These are phyloP conservation scores for Theonella swinhoei DNA, from an alignment of 37 sponge, comb jelly and placozoan genomes.

Conservation along the genomic window DNA sequence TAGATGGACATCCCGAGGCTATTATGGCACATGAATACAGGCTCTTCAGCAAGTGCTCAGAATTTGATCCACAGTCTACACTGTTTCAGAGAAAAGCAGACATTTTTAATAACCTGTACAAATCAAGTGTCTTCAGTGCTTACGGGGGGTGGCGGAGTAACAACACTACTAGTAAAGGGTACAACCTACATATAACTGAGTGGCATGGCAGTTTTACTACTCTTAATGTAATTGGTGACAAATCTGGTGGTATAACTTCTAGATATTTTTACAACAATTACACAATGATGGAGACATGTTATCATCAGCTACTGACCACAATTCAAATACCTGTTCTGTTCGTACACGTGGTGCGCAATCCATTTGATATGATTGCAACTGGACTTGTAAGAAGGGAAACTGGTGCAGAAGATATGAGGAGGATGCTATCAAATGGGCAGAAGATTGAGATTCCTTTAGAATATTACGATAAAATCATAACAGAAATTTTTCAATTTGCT, in stretches of 20 bases:
- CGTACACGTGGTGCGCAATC: conserved; percentile 59
- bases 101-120: conserved; percentile 40
- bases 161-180: conserved; percentile 25
- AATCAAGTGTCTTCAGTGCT: conserved; percentile 9
- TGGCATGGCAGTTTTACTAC: conserved; percentile 54
- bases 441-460: background rate
- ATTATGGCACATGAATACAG: no score
- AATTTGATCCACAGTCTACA: no score
- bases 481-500: background rate
- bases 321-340: conserved; percentile 11
- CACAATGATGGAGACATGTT: background rate
- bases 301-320: background rate
- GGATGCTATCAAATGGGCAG: background rate
- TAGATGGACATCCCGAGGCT: no score
- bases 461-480: background rate
- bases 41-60: background rate
- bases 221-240: conserved; percentile 54
- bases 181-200: conserved; percentile 22
- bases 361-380: conserved; percentile 67
- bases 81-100: no score
- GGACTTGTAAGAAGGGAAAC: conserved; percentile 34
- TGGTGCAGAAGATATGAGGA: background rate
- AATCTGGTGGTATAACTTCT: conserved; percentile 44
- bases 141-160: conserved; percentile 10
- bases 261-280: background rate